Evolutionary conservation across 2,888 invertebrate species (phyloP), one percentile per base, ranked within the genome.

Genomic region (Stomorhina lunata): DNA sequence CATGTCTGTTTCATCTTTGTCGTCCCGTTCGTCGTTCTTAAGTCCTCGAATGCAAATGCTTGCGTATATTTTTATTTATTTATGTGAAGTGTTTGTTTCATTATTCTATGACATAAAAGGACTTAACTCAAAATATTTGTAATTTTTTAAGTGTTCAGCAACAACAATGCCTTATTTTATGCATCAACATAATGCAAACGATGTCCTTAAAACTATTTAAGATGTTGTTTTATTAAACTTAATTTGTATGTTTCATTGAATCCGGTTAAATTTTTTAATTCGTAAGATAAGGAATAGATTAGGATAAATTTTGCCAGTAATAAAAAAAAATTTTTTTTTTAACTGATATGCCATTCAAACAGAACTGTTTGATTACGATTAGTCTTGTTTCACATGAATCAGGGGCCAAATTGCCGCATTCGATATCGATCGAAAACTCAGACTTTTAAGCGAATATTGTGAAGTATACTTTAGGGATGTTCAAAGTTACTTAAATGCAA

Each of bases 101-200:
- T 20, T 45, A 20, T 45, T 20, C 45, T 45, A 20, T 17, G 17
- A 1, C 6, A 20, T 10, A 45, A 45, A 45, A 4, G 45, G 17
- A 45, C 45, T 20, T 45, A 73, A 61, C 50, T n/a, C n/a, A n/a
- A n/a, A n/a, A n/a, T 61, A 61, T 73, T 61, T 50, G 29, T 57
- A 40, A 43, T 45, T 63, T n/a, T 63, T 63, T 63, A 63, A 63
- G n/a, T 45, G 43, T 2, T 40, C 10, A 27, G 25, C 15, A 25
- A 43, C 9, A 15, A 40, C 4, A 61, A 37, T 37, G 6, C 25
- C 20, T 17, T 10, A 34, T 43, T 20, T 45, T 20, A 45, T 20
- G 45, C 20, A 45, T 20, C 17, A 20, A 20, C 10, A 45, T 45
- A 10, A 5, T 17, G 3, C 20, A 20, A 7, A 45, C 9, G 12